A percentile compares a stretch with the other conserved stretches of the same genome.
Conservation (phyloP, 2,888 invertebrate genomes). For the Agrochola lychnidis region DNA sequence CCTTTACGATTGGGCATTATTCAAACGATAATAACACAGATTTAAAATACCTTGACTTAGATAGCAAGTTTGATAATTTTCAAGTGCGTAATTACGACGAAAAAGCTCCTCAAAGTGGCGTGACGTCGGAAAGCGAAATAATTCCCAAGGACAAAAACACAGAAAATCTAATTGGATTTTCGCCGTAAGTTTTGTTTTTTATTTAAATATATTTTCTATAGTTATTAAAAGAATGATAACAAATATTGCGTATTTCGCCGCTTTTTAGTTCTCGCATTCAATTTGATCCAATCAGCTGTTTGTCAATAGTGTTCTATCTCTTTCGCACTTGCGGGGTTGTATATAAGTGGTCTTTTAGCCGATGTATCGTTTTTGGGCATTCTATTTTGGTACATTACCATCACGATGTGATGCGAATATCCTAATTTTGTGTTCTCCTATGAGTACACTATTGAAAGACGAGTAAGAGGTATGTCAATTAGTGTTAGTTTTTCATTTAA, state of each 20-base stretch:
- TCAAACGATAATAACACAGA: slow-evolving; percentile 61
- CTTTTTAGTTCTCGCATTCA: slow-evolving; percentile 59
- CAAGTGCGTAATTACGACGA: slow-evolving; percentile 64
- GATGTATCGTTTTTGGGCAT: slow-evolving; percentile 88
- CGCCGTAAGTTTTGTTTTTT: slow-evolving; percentile 72
- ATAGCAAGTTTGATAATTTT: slow-evolving; percentile 63
- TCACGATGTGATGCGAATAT: slow-evolving; percentile 87
- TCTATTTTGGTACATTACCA: slow-evolving; percentile 90
- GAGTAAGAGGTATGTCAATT: slow-evolving; percentile 79
- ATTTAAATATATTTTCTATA: slow-evolving; percentile 17
- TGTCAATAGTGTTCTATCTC: slow-evolving; percentile 86
- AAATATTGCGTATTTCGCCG: slow-evolving; percentile 51
- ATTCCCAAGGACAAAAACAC: slow-evolving; percentile 70
- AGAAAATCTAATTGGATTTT: slow-evolving; percentile 68
- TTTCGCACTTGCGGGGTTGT: slow-evolving; percentile 75
- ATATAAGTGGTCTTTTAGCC: slow-evolving; percentile 82
- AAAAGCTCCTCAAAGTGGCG: slow-evolving; percentile 67
- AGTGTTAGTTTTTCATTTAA: slow-evolving; percentile 18
- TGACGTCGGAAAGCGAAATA: slow-evolving; percentile 72
- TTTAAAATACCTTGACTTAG: slow-evolving; percentile 61
- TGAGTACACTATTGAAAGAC: slow-evolving; percentile 77
- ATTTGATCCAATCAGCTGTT: slow-evolving; percentile 88
- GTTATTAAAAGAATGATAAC: slow-evolving; percentile 18
- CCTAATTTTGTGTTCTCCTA: slow-evolving; percentile 84
- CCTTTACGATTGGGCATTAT: slow-evolving; percentile 62